Evolutionary conservation across 2,888 invertebrate species (phyloP), one percentile per base, ranked within the genome.

Genomic region (Theretra japonica): DNA sequence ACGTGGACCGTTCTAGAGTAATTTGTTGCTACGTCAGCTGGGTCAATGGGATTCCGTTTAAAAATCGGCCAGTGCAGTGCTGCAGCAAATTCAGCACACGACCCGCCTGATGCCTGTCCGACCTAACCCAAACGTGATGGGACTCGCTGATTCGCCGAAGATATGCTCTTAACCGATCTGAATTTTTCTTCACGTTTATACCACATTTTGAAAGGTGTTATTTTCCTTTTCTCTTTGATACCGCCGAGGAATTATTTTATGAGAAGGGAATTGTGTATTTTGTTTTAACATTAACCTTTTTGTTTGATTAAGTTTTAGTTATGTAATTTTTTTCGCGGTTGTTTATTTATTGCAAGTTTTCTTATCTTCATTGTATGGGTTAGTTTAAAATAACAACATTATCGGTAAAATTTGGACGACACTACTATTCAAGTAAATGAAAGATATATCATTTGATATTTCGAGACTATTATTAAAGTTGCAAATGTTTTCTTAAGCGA

Each of bases 71-170:
- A 53, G 59, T 72, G 72, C 69, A 70, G 73, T 73, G 75, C 75
- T 83, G 84, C 85, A 83, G 76, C 75, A 76, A 81, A 86, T 87
- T 88, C 87, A 80, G 82, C 81, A 81, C 86, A 86, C 86, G 83
- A 77, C 68, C 74, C 70, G 80, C 75, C 82, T 81, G 83, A 83
- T 84, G 85, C 82, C 82, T 83, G 85, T 79, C 83, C 81, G 83
- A 86, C 84, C 85, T 84, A 82, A 79, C 81, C 81, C 80, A 75
- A 82, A 88, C 90, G 89, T 90, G 90, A 85, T 80, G 79, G 50
- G 86, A 86, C 82, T 90, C 69, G 75, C 73, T 75, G 77, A 82
- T 82, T 78, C 75, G 72, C 75, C 77, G 73, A 73, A 76, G 75
- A 77, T 74, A 76, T 76, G 78, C 74, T 76, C 73, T 75, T 57